These are phyloP conservation scores for Tetraodon nigroviridis DNA, from an alignment of 2,113 vertebrate species.

Conservation along the genomic window DNA sequence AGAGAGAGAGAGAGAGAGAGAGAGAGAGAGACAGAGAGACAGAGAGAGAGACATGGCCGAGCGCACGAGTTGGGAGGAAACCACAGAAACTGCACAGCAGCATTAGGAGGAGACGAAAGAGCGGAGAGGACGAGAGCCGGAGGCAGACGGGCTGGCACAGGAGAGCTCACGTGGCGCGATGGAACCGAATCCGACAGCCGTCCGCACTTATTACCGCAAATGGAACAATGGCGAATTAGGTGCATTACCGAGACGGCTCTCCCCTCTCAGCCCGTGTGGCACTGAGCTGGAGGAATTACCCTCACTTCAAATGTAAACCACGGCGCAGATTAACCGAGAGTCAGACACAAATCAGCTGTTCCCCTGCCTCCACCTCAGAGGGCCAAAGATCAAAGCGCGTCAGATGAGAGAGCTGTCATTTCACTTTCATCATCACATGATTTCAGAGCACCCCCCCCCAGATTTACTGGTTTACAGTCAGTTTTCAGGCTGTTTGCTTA, in stretches of 20 bases:
- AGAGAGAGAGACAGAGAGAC: conserved; percentile 13
- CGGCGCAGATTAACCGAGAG: conserved; percentile 46
- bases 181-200: conserved; percentile 69
- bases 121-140: conserved; percentile 43
- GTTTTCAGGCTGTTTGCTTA: conserved; percentile 14
- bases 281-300: conserved; percentile 50
- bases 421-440: not conserved
- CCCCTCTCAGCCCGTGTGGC: conserved; percentile 44
- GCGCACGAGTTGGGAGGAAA: conserved; percentile 28
- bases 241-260: conserved; percentile 60
- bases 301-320: conserved; percentile 52
- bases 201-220: conserved; percentile 72
- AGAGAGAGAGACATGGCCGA: no score
- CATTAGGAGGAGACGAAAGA: conserved; percentile 27
- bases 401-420: conserved; percentile 14
- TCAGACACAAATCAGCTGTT: conserved; percentile 46
- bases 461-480: not conserved
- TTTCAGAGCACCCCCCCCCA: not conserved
- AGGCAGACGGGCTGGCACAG: conserved; percentile 52
- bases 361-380: conserved; percentile 34
- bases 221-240: conserved; percentile 67
- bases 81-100: conserved; percentile 33
- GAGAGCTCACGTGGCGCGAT: conserved; percentile 60
- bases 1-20: conserved; percentile 11
- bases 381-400: conserved; percentile 32